Evolutionary conservation across 2,113 vertebrate genomes (phyloP), one percentile per base, ranked within the genome.

Genomic region (Brienomyrus longianalis): DNA sequence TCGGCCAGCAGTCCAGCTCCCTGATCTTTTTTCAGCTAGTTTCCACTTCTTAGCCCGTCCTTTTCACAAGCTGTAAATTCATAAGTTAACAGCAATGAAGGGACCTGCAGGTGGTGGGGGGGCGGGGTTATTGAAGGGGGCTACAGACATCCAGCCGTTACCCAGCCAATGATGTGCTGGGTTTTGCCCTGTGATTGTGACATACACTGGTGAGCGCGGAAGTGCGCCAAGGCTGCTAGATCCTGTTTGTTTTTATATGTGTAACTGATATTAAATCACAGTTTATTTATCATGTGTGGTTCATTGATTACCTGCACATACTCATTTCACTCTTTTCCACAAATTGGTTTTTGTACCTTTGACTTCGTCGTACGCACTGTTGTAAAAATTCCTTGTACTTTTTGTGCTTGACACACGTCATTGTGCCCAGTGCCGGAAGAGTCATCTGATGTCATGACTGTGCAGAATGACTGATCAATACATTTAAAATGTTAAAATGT

Each of bases 51-150:
- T 43, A 80, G 74, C 17, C 15, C 6, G 35, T 80, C 35, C 6
- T 35, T 80, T 80, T 80, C 74, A 80, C 31, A 80, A 80, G 35
- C 74, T 80, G 74, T 43, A 80, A 80, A 80, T 80, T 80, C 74
- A 80, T 80, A 39, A 80, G 74, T 43, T 80, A 80, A 80, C 35
- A 80, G 74, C 74, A 80, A 80, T 80, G 31, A 43, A 80, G 35
- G 35, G 35, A 77, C 74, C 74, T 77, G 74, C 31, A 77, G 74
- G 74, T 5, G 74, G 35, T 77, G 11, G 1, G 70, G 31, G 5
- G 70, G 70, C 1, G 27, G 74, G 35, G 35, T 43, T 43, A 17
- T 4, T 39, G 70, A 10, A 35, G 31, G 35, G 62, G 62, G 62
- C n/a, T n/a, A 11, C 62, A 66, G 62, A n/a, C 62, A 66, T 10